These are phyloP conservation scores for Sorex araneus DNA, from an alignment of 2,113 vertebrate genomes.

Conservation along the genomic window DNA sequence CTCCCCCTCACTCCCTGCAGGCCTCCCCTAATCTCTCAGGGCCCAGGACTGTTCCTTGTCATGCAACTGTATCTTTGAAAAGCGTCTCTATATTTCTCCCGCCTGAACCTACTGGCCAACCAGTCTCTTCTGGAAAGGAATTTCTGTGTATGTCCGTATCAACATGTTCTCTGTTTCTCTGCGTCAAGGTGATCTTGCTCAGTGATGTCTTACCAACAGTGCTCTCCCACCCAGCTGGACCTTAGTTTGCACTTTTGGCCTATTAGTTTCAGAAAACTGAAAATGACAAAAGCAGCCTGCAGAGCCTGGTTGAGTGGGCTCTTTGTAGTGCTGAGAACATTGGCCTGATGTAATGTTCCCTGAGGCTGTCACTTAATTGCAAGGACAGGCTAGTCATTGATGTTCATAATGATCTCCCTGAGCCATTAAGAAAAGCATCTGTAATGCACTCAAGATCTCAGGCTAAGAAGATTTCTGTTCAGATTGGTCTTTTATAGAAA, in stretches of 20 bases:
- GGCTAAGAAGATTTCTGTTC: constrained; percentile 39
- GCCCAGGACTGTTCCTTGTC: neutral
- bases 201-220: neutral
- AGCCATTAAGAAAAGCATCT: constrained; percentile 56
- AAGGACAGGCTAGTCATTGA: constrained; percentile 55
- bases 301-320: neutral
- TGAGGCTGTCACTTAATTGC: constrained; percentile 25
- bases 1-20: too few relatives aligned
- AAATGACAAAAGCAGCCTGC: neutral
- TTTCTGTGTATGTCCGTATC: neutral
- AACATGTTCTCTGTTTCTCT: neutral
- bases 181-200: neutral
- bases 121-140: neutral
- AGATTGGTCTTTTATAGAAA: neutral
- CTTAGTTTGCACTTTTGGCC: neutral
- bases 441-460: constrained; percentile 53
- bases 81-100: neutral
- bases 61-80: neutral
- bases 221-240: neutral
- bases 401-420: constrained; percentile 53
- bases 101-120: neutral
- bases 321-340: constrained; percentile 42
- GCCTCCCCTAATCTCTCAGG: too few relatives aligned
- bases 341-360: neutral
- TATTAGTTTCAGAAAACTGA: constrained; percentile 1